Evolutionary conservation across 2,888 invertebrate species (phyloP).

Genomic region (Sipha maydis): DNA sequence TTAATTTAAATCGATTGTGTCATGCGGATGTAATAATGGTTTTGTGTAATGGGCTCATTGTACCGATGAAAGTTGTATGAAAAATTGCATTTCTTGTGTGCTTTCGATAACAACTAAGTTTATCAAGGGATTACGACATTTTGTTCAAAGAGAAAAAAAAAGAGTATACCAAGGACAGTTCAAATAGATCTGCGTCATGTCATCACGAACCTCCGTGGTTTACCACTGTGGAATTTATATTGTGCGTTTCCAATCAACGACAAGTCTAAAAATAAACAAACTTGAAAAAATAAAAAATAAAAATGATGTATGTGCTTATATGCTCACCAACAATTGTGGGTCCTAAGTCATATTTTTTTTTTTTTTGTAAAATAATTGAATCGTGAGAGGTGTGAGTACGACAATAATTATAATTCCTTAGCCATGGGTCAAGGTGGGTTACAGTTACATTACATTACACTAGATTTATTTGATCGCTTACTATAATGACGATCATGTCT

Average conservation of each 20-base stretch:
- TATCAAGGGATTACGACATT: slow-evolving; percentile 46
- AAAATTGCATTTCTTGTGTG: slow-evolving; percentile 15
- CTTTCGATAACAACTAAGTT: slow-evolving; percentile 27
- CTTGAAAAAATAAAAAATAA: slow-evolving; percentile 5
- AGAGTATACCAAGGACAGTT: slow-evolving; percentile 13
- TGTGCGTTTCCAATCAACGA: slow-evolving; percentile 9
- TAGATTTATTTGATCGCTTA: slow-evolving; percentile 54
- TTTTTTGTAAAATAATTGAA: slow-evolving; percentile 54
- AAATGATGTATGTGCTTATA: not conserved
- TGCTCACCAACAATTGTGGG: slow-evolving; percentile 7
- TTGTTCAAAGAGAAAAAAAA: slow-evolving; percentile 4
- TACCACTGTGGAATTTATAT: slow-evolving; percentile 28
- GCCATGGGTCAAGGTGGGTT: slow-evolving; percentile 58
- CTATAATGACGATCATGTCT: slow-evolving; percentile 47
- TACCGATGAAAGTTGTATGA: slow-evolving; percentile 28
- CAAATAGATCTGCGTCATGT: not conserved
- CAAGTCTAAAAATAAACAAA: not conserved
- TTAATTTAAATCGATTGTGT: slow-evolving; percentile 50
- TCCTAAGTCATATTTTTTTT: not conserved
- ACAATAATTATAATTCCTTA: slow-evolving; percentile 48
- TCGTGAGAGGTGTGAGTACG: slow-evolving; percentile 34
- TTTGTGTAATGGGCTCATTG: slow-evolving; percentile 41
- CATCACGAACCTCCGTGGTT: slow-evolving; percentile 56
- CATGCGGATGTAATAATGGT: slow-evolving; percentile 15
- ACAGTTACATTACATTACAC: slow-evolving; percentile 52